phyloP scores from a whole-genome alignment of 1,140 invertebrate species.

The Hylaeus anthracinus region DNA sequence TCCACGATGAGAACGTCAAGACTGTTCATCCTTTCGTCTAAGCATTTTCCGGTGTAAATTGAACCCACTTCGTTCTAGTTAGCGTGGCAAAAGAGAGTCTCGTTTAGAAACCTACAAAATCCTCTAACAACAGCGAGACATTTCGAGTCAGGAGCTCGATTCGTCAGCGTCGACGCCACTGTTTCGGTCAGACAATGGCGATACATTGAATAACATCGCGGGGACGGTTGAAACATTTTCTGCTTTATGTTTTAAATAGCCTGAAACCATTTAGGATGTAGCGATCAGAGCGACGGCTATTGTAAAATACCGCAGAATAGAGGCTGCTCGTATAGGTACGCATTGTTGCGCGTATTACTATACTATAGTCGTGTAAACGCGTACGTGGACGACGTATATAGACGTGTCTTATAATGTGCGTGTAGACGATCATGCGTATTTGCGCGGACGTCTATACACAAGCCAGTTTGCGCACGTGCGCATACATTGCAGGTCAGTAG shows the following conservation, averaged over 20 bases:
- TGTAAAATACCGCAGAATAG: constrained; percentile 44
- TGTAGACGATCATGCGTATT: constrained; percentile 11
- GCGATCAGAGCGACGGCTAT: constrained; percentile 40
- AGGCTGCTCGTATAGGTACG: neutral
- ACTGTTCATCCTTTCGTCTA: neutral
- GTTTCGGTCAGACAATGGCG: constrained; percentile 35
- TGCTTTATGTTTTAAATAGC: constrained; percentile 37
- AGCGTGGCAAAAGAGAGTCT: neutral
- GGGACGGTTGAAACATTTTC: constrained; percentile 39
- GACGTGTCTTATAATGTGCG: constrained; percentile 25
- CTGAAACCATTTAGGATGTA: constrained; percentile 11
- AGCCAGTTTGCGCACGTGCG: constrained; percentile 41
- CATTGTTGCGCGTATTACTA: neutral
- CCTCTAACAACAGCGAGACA: constrained; percentile 1
- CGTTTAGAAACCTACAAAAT: neutral
- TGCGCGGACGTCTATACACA: constrained; percentile 9
- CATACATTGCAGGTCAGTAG: constrained; percentile 25
- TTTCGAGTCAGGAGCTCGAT: constrained; percentile 8
- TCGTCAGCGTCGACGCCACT: constrained; percentile 2
- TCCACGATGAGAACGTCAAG: neutral
- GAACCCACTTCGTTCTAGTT: neutral
- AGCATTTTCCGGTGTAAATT: neutral
- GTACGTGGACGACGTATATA: no score
- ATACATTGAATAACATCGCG: constrained; percentile 45
- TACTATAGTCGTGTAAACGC: neutral